Conservation (phyloP, 2,113 vertebrate species). For the Edolisoma coerulescens region DNA sequence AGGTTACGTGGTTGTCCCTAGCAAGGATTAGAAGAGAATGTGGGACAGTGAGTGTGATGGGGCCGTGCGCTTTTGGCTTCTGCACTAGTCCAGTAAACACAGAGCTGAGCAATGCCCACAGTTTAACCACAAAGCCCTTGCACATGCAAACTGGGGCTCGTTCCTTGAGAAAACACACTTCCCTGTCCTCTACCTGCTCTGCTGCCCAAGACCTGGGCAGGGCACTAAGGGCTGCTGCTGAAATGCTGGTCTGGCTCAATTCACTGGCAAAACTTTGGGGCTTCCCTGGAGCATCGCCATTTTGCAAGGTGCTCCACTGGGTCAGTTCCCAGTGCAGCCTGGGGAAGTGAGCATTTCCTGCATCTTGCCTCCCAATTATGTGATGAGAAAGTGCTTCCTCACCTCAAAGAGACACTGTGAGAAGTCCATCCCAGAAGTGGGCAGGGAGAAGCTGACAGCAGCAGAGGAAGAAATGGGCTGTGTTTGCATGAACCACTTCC, state of each 20-base stretch:
- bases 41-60: rapidly evolving
- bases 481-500: neutral
- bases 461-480: neutral
- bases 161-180: neutral
- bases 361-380: neutral
- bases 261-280: neutral
- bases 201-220: neutral
- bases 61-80: neutral
- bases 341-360: neutral
- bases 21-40: neutral
- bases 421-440: neutral
- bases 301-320: rapidly evolving
- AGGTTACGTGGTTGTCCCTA: rapidly evolving
- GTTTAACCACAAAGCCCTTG: neutral
- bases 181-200: neutral
- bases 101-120: neutral
- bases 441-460: neutral
- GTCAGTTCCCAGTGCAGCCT: neutral
- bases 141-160: rapidly evolving
- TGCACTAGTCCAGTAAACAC: rapidly evolving
- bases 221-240: neutral
- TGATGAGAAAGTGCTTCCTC: neutral
- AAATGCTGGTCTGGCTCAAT: neutral
- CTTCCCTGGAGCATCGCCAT: neutral
- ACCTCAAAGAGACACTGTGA: neutral